phyloP scores from a whole-genome alignment of 2,888 invertebrate species.

The Pseudanteris insignis region DNA sequence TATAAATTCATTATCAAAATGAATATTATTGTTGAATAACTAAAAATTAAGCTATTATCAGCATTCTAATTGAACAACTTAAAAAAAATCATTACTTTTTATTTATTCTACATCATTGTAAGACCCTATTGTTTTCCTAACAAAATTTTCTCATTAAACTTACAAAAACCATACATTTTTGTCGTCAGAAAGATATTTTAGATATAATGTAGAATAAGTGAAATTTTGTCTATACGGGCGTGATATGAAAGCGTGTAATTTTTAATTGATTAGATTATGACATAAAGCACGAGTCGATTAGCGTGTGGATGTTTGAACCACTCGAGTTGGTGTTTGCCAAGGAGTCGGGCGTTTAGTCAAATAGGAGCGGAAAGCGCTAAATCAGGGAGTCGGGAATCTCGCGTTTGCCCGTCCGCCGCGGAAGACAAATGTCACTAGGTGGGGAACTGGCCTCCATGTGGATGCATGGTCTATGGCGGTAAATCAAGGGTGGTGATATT shows the following conservation, averaged over 20 bases:
- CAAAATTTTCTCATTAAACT: too few relatives aligned
- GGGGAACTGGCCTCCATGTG: conserved; percentile 50
- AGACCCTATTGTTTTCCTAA: too few relatives aligned
- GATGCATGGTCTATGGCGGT: conserved; percentile 61
- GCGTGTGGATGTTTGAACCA: conserved; percentile 31
- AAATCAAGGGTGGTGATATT: conserved; percentile 65
- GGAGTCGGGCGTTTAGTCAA: conserved; percentile 52
- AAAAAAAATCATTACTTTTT: too few relatives aligned
- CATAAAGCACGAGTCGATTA: conserved; percentile 37
- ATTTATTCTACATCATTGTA: too few relatives aligned
- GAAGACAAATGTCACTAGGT: conserved; percentile 57
- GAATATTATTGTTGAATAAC: too few relatives aligned
- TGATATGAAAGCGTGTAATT: conserved; percentile 9
- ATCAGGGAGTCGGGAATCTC: conserved; percentile 50
- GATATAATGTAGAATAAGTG: too few relatives aligned
- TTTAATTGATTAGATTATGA: conserved; percentile 18
- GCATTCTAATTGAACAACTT: too few relatives aligned
- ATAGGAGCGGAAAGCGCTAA: conserved; percentile 52
- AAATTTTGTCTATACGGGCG: too few relatives aligned
- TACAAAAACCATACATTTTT: too few relatives aligned
- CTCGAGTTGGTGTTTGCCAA: conserved; percentile 39
- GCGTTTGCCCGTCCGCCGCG: conserved; percentile 45
- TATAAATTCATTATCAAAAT: too few relatives aligned
- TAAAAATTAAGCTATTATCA: too few relatives aligned
- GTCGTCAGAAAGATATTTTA: too few relatives aligned